phyloP scores from a whole-genome alignment of 2,888 invertebrate genomes.

The Nomada hirtipes region DNA sequence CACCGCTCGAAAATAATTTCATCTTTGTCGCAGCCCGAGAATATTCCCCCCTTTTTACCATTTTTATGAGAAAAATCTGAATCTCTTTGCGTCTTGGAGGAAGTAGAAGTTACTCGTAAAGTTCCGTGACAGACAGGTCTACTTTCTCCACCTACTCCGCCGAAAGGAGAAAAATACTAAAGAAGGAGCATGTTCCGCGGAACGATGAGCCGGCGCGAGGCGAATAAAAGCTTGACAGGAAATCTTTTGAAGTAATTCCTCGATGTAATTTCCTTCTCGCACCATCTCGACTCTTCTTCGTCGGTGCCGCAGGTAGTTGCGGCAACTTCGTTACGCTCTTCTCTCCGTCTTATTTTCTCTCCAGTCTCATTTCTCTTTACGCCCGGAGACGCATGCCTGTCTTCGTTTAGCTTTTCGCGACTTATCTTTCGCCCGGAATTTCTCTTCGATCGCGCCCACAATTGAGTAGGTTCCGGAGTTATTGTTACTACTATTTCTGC shows the following conservation, averaged over 20 bases:
- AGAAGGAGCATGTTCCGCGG: not conserved
- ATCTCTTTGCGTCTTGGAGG: conserved; percentile 17
- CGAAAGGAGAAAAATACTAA: not conserved
- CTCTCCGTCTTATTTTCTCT: conserved; percentile 28
- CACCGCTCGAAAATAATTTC: conserved; percentile 21
- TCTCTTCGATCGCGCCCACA: too few species aligned
- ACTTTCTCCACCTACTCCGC: not conserved
- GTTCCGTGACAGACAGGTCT: conserved; percentile 27
- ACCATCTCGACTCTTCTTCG: not conserved
- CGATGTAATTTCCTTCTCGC: conserved; percentile 50
- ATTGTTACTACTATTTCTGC: too few species aligned
- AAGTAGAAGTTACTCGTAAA: conserved; percentile 24
- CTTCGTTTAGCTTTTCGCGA: not conserved
- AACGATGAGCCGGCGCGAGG: conserved; percentile 1
- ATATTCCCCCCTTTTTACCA: conserved; percentile 19
- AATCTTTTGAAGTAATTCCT: conserved; percentile 55
- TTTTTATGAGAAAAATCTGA: conserved; percentile 36
- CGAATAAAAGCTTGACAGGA: conserved; percentile 43
- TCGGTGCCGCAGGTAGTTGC: conserved; percentile 8
- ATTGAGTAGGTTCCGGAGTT: too few species aligned
- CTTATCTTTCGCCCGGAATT: not conserved
- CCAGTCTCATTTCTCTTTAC: conserved; percentile 31
- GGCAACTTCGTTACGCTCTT: conserved; percentile 42
- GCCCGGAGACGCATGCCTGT: not conserved
- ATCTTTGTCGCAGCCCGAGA: conserved; percentile 7